A percentile compares a stretch with the other conserved stretches of the same genome.
Evolutionary conservation across 1,140 invertebrate genomes (phyloP).

Genomic region (Dryas iulia): DNA sequence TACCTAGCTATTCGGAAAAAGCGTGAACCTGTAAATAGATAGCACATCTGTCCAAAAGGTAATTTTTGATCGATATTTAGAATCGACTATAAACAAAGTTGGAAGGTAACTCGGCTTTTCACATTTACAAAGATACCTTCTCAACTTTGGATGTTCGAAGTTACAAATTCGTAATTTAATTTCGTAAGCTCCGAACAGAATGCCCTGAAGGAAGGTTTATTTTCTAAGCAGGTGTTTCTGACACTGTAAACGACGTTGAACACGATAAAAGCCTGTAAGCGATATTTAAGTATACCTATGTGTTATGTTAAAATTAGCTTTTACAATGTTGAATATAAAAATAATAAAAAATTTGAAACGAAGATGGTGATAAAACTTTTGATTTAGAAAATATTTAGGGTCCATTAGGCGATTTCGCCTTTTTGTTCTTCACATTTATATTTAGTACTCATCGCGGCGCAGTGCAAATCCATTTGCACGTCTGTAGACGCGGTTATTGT

Average conservation of each 20-base stretch:
- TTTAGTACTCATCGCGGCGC: too few relatives aligned
- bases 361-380: too few relatives aligned
- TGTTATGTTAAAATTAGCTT: background rate
- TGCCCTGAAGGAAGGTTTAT: constrained; percentile 4
- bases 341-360: background rate
- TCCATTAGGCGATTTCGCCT: too few relatives aligned
- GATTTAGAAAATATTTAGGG: too few relatives aligned
- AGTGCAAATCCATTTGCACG: too few relatives aligned
- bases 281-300: background rate
- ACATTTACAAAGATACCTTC: background rate
- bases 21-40: too few relatives aligned
- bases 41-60: too few relatives aligned
- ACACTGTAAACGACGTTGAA: constrained; percentile 12
- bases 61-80: too few relatives aligned
- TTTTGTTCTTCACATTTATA: too few relatives aligned
- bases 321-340: background rate
- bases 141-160: background rate
- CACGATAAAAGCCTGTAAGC: background rate
- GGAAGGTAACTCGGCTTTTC: background rate
- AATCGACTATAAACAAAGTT: background rate
- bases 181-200: background rate
- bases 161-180: constrained; percentile 12
- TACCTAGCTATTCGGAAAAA: too few relatives aligned
- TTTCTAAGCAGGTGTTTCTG: constrained; percentile 11
- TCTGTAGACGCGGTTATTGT: too few relatives aligned